Evolutionary conservation across 1,140 invertebrate species (phyloP), one percentile per base, ranked within the genome.

Genomic region (Acyrthosiphon pisum): DNA sequence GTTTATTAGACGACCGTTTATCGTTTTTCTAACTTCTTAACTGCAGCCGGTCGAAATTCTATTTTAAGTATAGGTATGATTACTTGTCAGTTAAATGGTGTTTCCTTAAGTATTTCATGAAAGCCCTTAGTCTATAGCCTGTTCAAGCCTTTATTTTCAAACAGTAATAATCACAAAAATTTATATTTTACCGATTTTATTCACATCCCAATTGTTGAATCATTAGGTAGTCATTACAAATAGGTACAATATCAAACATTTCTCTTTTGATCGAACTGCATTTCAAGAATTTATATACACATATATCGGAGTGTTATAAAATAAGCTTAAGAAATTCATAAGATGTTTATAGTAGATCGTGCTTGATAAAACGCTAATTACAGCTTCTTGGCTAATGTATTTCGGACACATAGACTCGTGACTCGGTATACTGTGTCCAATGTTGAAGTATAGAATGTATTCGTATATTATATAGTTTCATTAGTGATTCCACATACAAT

Each of bases 401-500:
- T 50, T 83, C 6, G 68, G 8, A 35, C 30, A 48, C 81, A 83
- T 1, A 22, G 35, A 91, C 91, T 92, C 46, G n/a, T 83, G 91
- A 92, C 35, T 35, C 22, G 1, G n/a, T 89, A 41, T 35, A 37
- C 6, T 7, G 6, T 20, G 22, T 6, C 35, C 48, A 35, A 30
- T 23, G 35, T 41, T 89, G 35, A 89, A 56, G 50, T 89, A 30
- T 4, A 37, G 11, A 11, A 53, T 26, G n/a, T 56, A 56, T 89
- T 37, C 14, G 14, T 87, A n/a, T 86, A n/a, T 22, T 44, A 30
- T 44, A 48, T n/a, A 81, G 90, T 91, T 91, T 91, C 90, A 91
- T 91, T 91, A 91, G 50, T 76, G 60, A 83, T 92, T 83, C 35
- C 35, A 83, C 46, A 41, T 18, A 92, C 76, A 92, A 83, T 83